Evolutionary conservation across 1,140 invertebrate species (phyloP).

Genomic region (Orius insidiosus): DNA sequence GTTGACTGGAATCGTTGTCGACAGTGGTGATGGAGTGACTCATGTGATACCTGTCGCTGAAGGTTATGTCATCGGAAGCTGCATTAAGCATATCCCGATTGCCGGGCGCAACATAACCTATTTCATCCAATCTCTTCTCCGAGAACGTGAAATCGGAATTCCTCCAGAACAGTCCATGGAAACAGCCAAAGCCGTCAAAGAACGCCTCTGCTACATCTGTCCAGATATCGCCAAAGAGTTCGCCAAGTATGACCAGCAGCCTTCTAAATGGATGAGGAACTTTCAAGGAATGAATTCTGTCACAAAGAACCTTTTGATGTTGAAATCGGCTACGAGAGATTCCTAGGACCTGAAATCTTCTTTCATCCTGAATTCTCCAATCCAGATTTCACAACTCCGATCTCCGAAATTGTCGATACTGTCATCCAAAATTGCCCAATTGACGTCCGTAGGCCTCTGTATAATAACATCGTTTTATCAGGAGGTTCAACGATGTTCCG

Average conservation of each 20-base stretch:
- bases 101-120: slow-evolving; percentile 98
- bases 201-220: slow-evolving; percentile 93
- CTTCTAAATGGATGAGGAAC: slow-evolving; percentile 86
- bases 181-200: slow-evolving; percentile 98
- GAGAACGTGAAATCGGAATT: slow-evolving; percentile 93
- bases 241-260: slow-evolving; percentile 92
- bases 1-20: slow-evolving; percentile 93
- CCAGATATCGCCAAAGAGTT: slow-evolving; percentile 99
- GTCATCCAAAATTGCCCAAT: slow-evolving; percentile 99
- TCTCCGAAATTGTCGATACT: slow-evolving; percentile 95
- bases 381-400: slow-evolving; percentile 92
- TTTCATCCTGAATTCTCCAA: slow-evolving; percentile 99
- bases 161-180: slow-evolving; percentile 98
- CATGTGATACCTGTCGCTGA: slow-evolving; percentile 99
- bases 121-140: slow-evolving; percentile 91
- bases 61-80: slow-evolving; percentile 98
- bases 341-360: slow-evolving; percentile 97
- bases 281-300: slow-evolving; percentile 86
- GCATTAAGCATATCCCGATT: slow-evolving; percentile 99
- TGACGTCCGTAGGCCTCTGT: slow-evolving; percentile 90
- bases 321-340: slow-evolving; percentile 97
- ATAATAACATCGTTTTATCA: slow-evolving; percentile 97
- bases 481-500: slow-evolving; percentile 99
- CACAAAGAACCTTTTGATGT: slow-evolving; percentile 88
- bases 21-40: slow-evolving; percentile 98